A percentile compares a stretch with the other conserved stretches of the same genome.
These are phyloP conservation scores for Alauda arvensis DNA, from an alignment of 2,797 vertebrate species.

Conservation along the genomic window DNA sequence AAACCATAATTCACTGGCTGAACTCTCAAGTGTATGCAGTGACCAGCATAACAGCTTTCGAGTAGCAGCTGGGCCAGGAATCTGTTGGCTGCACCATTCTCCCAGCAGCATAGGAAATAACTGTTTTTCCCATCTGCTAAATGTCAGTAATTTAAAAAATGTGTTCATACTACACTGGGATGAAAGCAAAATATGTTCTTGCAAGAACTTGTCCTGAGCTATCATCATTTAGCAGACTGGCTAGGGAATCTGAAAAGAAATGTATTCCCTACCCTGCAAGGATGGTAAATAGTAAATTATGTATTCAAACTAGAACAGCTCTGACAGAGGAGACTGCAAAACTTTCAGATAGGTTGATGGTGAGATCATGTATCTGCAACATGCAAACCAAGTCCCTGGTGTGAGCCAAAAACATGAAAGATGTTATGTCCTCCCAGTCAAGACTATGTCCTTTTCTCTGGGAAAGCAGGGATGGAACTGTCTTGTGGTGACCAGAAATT, in stretches of 20 bases:
- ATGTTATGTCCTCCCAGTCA: neutral
- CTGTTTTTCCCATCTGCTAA: constrained; percentile 2
- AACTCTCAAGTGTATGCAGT: constrained; percentile 14
- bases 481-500: neutral
- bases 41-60: constrained; percentile 11
- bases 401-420: neutral
- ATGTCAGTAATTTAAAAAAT: constrained; percentile 9
- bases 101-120: constrained; percentile 2
- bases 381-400: neutral
- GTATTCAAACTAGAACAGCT: neutral
- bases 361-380: neutral
- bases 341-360: neutral
- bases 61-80: constrained; percentile 33
- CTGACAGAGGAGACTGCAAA: neutral
- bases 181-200: neutral
- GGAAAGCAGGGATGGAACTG: neutral
- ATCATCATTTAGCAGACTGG: neutral
- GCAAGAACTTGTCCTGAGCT: neutral
- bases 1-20: constrained; percentile 44
- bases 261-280: neutral
- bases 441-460: neutral
- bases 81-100: neutral
- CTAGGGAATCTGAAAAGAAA: neutral
- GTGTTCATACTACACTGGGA: neutral
- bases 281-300: neutral